phyloP scores from a whole-genome alignment of 2,888 invertebrate species.

The Frankliniella intonsa region DNA sequence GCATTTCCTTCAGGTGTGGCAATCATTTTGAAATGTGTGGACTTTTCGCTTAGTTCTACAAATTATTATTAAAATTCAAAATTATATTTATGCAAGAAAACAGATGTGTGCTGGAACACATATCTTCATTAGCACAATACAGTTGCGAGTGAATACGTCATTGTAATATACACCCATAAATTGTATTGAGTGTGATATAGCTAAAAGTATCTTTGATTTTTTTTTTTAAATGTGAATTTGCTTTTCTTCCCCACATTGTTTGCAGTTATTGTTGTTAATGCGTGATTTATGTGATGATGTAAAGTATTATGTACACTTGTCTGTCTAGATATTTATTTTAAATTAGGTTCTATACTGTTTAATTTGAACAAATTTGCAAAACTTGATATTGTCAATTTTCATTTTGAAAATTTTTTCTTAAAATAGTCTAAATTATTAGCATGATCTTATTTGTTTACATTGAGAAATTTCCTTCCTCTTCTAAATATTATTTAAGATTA shows the following conservation, averaged over 20 bases:
- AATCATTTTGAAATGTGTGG: neutral
- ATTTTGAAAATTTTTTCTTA: neutral
- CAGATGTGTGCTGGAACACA: neutral
- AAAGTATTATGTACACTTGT: slow-evolving; percentile 24
- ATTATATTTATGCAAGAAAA: neutral
- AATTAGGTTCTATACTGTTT: neutral
- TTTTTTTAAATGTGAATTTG: neutral
- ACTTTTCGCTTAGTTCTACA: neutral
- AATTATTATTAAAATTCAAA: neutral
- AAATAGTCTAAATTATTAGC: neutral
- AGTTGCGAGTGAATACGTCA: neutral
- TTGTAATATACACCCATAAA: neutral
- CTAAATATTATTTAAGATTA: neutral
- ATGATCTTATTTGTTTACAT: neutral
- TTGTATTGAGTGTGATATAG: neutral
- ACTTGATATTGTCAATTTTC: neutral
- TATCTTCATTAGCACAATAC: neutral
- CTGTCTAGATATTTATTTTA: slow-evolving; percentile 21
- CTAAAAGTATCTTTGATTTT: neutral
- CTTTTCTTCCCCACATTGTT: neutral
- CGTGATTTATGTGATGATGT: slow-evolving; percentile 19
- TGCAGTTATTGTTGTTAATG: neutral
- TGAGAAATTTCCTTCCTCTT: neutral
- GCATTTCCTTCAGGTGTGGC: neutral
- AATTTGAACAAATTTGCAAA: neutral